These are phyloP conservation scores for Eudemis profundana DNA, from an alignment of 2,888 invertebrate species.

Conservation along the genomic window DNA sequence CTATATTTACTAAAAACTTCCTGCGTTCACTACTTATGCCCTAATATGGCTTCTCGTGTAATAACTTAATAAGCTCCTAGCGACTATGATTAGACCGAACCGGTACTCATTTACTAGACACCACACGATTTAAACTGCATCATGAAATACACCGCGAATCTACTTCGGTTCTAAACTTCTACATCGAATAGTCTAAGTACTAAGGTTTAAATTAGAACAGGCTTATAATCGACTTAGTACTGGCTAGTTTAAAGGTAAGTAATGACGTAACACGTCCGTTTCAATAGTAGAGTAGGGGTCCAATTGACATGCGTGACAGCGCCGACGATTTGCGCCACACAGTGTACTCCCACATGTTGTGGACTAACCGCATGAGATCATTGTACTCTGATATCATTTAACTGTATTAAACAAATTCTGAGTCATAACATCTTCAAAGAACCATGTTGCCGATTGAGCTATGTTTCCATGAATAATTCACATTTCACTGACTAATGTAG, in stretches of 20 bases:
- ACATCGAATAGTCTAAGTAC: neutral
- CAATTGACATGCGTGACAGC: slow-evolving; percentile 41
- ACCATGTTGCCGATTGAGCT: neutral
- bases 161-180: neutral
- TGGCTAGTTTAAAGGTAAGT: neutral
- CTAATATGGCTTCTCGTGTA: slow-evolving; percentile 32
- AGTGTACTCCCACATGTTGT: slow-evolving; percentile 29
- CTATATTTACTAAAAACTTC: slow-evolving; percentile 20
- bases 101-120: slow-evolving; percentile 17
- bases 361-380: slow-evolving; percentile 28
- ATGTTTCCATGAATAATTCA: neutral
- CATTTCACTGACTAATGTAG: neutral
- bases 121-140: neutral
- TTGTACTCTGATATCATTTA: slow-evolving; percentile 23
- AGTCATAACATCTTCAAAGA: slow-evolving; percentile 12
- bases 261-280: slow-evolving; percentile 16
- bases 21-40: slow-evolving; percentile 5
- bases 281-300: slow-evolving; percentile 22
- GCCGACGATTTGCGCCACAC: slow-evolving; percentile 22
- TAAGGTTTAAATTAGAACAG: slow-evolving; percentile 1
- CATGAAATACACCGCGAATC: neutral
- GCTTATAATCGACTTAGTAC: neutral
- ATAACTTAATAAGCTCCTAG: slow-evolving; percentile 30
- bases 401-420: slow-evolving; percentile 18
- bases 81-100: slow-evolving; percentile 23